Evolutionary conservation across 2,888 invertebrate genomes (phyloP).

Genomic region (Melangyna quadrimaculata): DNA sequence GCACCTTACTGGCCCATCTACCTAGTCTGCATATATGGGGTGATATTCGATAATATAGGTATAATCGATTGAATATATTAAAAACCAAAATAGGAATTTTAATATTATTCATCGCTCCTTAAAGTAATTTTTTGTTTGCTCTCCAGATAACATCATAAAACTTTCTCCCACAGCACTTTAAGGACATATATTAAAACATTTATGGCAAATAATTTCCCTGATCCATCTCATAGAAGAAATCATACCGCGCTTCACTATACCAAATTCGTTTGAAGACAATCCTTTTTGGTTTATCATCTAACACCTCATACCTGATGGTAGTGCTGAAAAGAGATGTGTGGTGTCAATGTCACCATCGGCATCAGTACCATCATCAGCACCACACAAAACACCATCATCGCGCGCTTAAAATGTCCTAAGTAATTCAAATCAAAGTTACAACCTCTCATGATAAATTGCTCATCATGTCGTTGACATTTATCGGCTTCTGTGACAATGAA

Average conservation of each 20-base stretch:
- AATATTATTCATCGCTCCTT: slow-evolving; percentile 8
- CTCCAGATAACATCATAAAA: slow-evolving; percentile 3
- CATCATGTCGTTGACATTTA: slow-evolving; percentile 67
- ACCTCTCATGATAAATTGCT: slow-evolving; percentile 69
- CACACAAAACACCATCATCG: not conserved
- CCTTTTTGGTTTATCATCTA: slow-evolving; percentile 39
- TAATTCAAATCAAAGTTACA: slow-evolving; percentile 68
- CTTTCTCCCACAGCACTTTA: slow-evolving; percentile 47
- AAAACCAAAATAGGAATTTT: not conserved
- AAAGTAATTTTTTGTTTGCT: not conserved
- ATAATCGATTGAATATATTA: not conserved
- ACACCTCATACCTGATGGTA: slow-evolving; percentile 38
- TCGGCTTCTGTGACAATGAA: slow-evolving; percentile 62
- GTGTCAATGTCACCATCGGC: not conserved
- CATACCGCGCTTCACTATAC: slow-evolving; percentile 61
- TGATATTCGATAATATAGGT: too few relatives aligned
- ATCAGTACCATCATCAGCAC: not conserved
- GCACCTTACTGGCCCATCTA: not conserved
- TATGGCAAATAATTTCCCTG: slow-evolving; percentile 48
- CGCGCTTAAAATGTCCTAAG: slow-evolving; percentile 45
- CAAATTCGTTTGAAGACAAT: slow-evolving; percentile 45
- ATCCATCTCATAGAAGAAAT: slow-evolving; percentile 54
- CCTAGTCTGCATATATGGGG: not conserved
- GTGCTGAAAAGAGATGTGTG: not conserved
- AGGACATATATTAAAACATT: slow-evolving; percentile 35